Evolutionary conservation across 2,888 invertebrate species (phyloP).

Genomic region (Drosophila eohydei): DNA sequence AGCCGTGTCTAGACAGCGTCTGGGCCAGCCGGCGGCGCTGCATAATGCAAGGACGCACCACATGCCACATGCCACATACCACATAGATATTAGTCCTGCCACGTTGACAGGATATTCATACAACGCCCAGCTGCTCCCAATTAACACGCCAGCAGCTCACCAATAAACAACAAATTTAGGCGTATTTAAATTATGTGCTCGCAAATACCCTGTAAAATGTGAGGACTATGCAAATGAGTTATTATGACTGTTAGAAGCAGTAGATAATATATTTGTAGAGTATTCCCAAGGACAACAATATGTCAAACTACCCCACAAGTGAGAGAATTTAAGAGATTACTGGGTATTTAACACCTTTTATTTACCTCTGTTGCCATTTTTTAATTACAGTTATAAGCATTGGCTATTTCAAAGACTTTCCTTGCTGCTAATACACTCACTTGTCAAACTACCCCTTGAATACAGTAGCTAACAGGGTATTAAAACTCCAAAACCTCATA

Average conservation of each 20-base stretch:
- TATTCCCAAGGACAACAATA: background rate
- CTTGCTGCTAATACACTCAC: background rate
- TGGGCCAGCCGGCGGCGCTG: slow-evolving; percentile 39
- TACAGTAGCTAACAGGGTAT: too few species aligned
- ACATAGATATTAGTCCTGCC: slow-evolving; percentile 17
- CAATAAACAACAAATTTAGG: slow-evolving; percentile 11
- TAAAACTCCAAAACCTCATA: too few species aligned
- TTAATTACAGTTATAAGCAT: background rate
- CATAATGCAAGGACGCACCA: slow-evolving; percentile 52
- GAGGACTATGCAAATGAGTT: background rate
- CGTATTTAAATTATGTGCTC: background rate
- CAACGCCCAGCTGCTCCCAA: slow-evolving; percentile 64
- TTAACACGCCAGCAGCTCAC: slow-evolving; percentile 61
- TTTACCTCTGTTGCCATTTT: background rate
- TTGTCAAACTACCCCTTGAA: too few species aligned
- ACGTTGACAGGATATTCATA: slow-evolving; percentile 36
- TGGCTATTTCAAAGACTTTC: background rate
- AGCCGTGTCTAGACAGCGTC: slow-evolving; percentile 62
- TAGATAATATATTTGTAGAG: background rate
- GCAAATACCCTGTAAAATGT: slow-evolving; percentile 3
- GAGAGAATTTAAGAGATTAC: background rate
- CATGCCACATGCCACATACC: slow-evolving; percentile 8
- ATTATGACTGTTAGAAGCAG: too few species aligned
- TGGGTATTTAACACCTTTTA: background rate
- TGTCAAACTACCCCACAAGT: background rate